Base-by-base conservation (phyloP, 2,113 vertebrate species). In the Deroptyus accipitrinus region DNA sequence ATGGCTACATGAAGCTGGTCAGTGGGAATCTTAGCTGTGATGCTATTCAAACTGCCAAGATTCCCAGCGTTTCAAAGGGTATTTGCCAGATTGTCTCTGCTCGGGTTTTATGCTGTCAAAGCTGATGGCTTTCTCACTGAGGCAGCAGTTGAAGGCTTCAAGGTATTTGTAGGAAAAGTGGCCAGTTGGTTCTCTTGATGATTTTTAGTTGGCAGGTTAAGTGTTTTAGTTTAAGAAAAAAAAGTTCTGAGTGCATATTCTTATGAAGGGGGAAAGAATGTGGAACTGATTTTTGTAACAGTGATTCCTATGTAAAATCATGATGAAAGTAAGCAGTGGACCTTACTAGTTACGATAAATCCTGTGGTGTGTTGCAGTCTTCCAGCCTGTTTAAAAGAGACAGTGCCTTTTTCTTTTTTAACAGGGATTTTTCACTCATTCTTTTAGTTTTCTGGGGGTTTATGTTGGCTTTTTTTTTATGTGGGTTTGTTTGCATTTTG, bases 41-140 rank as follows among this genome's bases (percentile, higher is more conserved):
- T 6, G 27, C 22, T 2, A 9, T 13, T 20, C 3, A 3, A 17
- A 69, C 69, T 93, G 94, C 86, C 88, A 64, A 22, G 8, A n/a
- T 52, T 74, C 37, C 37, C 28, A 4, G 59, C 0, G 0, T 62
- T 70, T 30, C 85, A 57, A 35, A 11, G 55, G 61, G 14, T 4
- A 2, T 13, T 35, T 93, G 93, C 78, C 93, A 90, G 12, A 30
- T 48, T 10, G 49, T 30, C 66, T 68, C 13, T 62, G 46, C 49
- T 0, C 0, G 67, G 37, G 6, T 61, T 83, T 88, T 39, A 20
- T 0, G 0, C 70, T 72, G 70, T 52, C 83, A 62, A 10, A 70
- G 89, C 61, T 2, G 7, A n/a, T 22, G 2, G 66, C 61, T 62
- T 55, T 44, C 72, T 79, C 0, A 16, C 51, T n/a, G 70, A 48